phyloP scores from a whole-genome alignment of 2,888 invertebrate genomes.

The Automeris io region DNA sequence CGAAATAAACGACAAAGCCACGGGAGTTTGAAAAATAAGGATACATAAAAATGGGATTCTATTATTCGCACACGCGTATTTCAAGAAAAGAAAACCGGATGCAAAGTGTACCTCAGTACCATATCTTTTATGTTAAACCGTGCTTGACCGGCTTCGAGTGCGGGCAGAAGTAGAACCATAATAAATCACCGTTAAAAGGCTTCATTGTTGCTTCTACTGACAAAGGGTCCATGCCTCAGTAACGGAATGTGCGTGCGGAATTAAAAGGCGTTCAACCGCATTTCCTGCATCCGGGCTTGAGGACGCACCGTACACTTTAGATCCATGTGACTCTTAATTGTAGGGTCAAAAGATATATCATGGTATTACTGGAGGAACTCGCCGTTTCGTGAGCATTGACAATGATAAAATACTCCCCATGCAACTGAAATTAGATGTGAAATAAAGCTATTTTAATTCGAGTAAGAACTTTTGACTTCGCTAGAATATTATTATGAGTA shows the following conservation, averaged over 20 bases:
- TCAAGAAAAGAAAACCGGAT: neutral
- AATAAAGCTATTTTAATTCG: too few species aligned
- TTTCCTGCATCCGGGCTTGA: constrained; percentile 20
- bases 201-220: constrained; percentile 44
- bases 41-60: neutral
- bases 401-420: too few species aligned
- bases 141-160: constrained; percentile 2
- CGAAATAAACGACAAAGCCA: too few species aligned
- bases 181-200: constrained; percentile 53
- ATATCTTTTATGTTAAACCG: neutral
- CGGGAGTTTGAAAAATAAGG: neutral
- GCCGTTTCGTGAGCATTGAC: neutral
- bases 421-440: too few species aligned
- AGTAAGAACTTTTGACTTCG: too few species aligned
- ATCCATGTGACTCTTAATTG: constrained; percentile 6
- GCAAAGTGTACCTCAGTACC: neutral
- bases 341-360: neutral
- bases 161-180: constrained; percentile 19
- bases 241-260: constrained; percentile 38
- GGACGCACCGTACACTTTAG: constrained; percentile 5
- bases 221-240: constrained; percentile 40
- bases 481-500: too few species aligned
- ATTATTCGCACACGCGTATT: neutral
- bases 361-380: neutral
- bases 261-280: constrained; percentile 35